Evolutionary conservation across 2,113 vertebrate species (phyloP).

Genomic region (Brachypteracias leptosomus): DNA sequence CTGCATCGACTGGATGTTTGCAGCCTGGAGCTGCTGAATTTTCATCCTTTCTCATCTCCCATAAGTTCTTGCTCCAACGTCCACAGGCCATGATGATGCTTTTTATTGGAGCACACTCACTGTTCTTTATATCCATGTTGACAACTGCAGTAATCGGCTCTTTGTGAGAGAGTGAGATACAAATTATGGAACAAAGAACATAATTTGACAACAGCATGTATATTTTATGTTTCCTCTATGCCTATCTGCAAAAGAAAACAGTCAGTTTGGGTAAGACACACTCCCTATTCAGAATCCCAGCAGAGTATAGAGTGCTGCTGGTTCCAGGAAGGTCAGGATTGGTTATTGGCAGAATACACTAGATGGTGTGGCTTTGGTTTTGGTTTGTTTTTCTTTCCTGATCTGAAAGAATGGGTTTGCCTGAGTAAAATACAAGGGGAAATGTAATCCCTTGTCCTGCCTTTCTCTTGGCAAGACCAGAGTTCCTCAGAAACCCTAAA

Average conservation of each 20-base stretch:
- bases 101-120: not conserved
- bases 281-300: not conserved
- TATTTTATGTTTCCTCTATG: conserved; percentile 11
- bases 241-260: not conserved
- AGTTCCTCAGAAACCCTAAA: not conserved
- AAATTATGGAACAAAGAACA: not conserved
- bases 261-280: not conserved
- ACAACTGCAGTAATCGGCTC: not conserved
- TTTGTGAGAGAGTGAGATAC: not conserved
- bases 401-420: not conserved
- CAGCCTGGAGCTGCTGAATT: not conserved
- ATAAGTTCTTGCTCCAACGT: not conserved
- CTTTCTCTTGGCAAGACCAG: not conserved
- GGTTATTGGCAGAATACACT: not conserved
- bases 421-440: not conserved
- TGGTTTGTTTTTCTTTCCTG: too few species aligned
- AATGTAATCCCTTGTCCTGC: not conserved
- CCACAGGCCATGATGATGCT: not conserved
- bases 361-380: not conserved
- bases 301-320: not conserved
- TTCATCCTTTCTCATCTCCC: not conserved
- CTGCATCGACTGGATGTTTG: not conserved
- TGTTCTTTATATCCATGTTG: not conserved
- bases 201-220: not conserved
- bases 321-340: not conserved